These are phyloP conservation scores for Brachionus angularis DNA, from an alignment of 1,140 invertebrate species.

Conservation along the genomic window DNA sequence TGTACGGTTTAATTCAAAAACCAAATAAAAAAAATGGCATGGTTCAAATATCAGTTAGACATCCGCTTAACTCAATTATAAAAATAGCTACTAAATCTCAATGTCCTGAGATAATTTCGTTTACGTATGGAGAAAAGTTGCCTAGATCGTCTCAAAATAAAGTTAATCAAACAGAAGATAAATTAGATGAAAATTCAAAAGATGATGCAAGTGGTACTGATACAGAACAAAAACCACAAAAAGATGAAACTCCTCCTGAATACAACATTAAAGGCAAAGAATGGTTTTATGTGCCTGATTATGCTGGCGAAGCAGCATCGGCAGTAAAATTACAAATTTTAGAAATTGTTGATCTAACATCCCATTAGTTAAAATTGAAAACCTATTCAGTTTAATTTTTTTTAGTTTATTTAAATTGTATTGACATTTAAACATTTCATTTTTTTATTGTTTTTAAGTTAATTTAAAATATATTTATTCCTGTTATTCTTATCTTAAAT, in stretches of 20 bases:
- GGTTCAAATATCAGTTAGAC: constrained; percentile 19
- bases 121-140: constrained; percentile 32
- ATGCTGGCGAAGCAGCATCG: constrained; percentile 38
- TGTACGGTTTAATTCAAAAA: constrained; percentile 68
- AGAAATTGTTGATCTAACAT: constrained; percentile 33
- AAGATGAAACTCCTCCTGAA: constrained; percentile 14
- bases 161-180: neutral
- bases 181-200: neutral
- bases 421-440: too few species aligned
- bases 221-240: neutral
- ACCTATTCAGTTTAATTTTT: neutral
- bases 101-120: constrained; percentile 34
- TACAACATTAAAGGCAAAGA: constrained; percentile 40
- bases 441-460: too few species aligned
- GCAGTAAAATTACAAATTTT: constrained; percentile 35
- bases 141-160: neutral
- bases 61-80: constrained; percentile 33
- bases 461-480: too few species aligned
- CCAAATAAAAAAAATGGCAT: constrained; percentile 7
- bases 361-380: constrained; percentile 4
- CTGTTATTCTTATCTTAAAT: too few species aligned
- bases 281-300: constrained; percentile 40
- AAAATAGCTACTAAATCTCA: constrained; percentile 41
- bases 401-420: too few species aligned
- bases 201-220: neutral